A percentile compares a stretch with the other conserved stretches of the same genome.
These are phyloP conservation scores for Montifringilla adamsi DNA, from an alignment of 2,113 vertebrate species.

Conservation along the genomic window DNA sequence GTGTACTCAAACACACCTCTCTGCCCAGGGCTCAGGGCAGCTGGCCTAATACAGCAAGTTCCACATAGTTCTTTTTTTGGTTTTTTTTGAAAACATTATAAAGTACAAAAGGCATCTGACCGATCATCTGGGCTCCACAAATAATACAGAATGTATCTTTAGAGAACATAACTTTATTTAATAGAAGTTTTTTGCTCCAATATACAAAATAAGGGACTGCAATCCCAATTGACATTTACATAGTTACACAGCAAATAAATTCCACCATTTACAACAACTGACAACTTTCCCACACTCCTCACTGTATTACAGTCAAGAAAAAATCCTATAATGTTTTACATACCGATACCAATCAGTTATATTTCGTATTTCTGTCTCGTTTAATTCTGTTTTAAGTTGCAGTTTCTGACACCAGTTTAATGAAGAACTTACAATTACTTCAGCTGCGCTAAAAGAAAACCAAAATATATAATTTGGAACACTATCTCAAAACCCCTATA, in stretches of 20 bases:
- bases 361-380: neutral
- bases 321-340: constrained; percentile 11
- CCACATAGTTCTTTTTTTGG: neutral
- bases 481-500: constrained; percentile 25
- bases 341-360: neutral
- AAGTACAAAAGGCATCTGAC: constrained; percentile 7
- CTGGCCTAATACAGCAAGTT: neutral
- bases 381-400: neutral
- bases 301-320: constrained; percentile 31
- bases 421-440: constrained; percentile 46
- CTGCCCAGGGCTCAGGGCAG: neutral
- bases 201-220: constrained; percentile 75
- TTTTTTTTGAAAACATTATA: neutral
- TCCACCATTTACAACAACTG: constrained; percentile 57
- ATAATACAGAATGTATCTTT: constrained; percentile 60
- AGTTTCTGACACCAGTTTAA: constrained; percentile 50
- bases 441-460: constrained; percentile 60
- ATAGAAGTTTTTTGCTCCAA: constrained; percentile 84
- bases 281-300: constrained; percentile 8
- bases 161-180: constrained; percentile 85
- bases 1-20: neutral
- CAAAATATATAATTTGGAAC: constrained; percentile 41
- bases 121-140: constrained; percentile 27
- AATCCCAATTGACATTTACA: constrained; percentile 71
- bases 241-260: constrained; percentile 64